These are phyloP conservation scores for Chymomyza fuscimana DNA, from an alignment of 2,888 invertebrate species.

Conservation along the genomic window DNA sequence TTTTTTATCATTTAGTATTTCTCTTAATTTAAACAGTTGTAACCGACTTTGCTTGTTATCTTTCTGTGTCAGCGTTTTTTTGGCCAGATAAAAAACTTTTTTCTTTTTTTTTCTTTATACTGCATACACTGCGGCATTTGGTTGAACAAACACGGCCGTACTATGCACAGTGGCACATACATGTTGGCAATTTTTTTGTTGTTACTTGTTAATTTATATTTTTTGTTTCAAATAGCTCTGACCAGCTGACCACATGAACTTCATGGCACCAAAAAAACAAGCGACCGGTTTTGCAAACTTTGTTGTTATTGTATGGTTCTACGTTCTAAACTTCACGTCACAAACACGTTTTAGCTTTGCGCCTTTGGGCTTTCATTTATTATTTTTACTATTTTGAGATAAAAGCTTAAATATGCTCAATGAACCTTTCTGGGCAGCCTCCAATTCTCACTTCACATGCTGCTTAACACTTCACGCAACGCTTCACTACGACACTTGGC, in stretches of 20 bases:
- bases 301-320: conserved; percentile 33
- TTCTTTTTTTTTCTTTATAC: background rate
- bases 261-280: background rate
- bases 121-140: background rate
- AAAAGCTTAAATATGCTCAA: conserved; percentile 51
- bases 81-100: conserved; percentile 20
- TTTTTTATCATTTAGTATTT: conserved; percentile 34
- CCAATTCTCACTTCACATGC: conserved; percentile 33
- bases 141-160: background rate
- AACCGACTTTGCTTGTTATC: conserved; percentile 53
- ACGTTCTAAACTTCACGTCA: conserved; percentile 37
- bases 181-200: too few relatives aligned
- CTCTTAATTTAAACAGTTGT: conserved; percentile 48
- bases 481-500: conserved; percentile 26
- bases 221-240: conserved; percentile 17
- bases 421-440: conserved; percentile 54
- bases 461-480: conserved; percentile 42
- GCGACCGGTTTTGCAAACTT: conserved; percentile 34
- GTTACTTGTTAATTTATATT: conserved; percentile 10
- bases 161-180: too few relatives aligned
- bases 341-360: conserved; percentile 43
- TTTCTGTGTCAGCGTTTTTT: conserved; percentile 55
- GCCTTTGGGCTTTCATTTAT: conserved; percentile 48
- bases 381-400: background rate
- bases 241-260: background rate